A percentile compares a stretch with the other conserved stretches of the same genome.
phyloP scores from a whole-genome alignment of 2,888 invertebrate species.

The Parnassius smintheus region DNA sequence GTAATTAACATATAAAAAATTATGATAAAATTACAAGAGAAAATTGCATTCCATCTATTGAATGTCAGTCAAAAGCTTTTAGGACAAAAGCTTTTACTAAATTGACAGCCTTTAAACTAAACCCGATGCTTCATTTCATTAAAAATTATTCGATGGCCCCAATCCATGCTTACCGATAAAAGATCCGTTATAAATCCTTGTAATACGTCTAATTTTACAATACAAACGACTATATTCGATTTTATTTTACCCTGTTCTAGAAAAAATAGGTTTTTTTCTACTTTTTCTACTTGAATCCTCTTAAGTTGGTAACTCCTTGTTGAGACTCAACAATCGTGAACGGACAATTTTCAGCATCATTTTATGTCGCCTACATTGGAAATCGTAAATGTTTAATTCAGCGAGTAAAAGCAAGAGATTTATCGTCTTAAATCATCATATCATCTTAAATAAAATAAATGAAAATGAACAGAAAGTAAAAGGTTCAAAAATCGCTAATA shows the following conservation, averaged over 20 bases:
- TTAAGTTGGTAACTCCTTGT: too few relatives aligned
- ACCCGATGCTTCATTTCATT: not conserved
- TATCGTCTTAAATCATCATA: not conserved
- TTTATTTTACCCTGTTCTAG: conserved; percentile 23
- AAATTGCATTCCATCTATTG: not conserved
- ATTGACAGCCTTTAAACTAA: not conserved
- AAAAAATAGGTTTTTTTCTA: not conserved
- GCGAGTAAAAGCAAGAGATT: not conserved
- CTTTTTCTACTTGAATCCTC: not conserved
- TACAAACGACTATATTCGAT: conserved; percentile 5
- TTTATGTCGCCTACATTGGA: not conserved
- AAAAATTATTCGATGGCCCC: conserved; percentile 6
- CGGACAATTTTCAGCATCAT: not conserved
- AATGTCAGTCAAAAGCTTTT: not conserved
- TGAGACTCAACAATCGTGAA: too few relatives aligned
- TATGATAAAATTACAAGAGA: not conserved
- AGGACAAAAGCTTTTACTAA: not conserved
- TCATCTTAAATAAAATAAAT: not conserved
- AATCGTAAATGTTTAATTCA: not conserved
- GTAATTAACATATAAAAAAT: not conserved
- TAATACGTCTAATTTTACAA: not conserved
- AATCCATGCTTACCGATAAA: conserved; percentile 1
- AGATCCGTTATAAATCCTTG: not conserved
- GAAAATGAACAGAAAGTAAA: not conserved
- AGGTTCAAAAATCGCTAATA: too few relatives aligned